Conservation (phyloP, 2,888 invertebrate genomes). For the Lottia scabra region DNA sequence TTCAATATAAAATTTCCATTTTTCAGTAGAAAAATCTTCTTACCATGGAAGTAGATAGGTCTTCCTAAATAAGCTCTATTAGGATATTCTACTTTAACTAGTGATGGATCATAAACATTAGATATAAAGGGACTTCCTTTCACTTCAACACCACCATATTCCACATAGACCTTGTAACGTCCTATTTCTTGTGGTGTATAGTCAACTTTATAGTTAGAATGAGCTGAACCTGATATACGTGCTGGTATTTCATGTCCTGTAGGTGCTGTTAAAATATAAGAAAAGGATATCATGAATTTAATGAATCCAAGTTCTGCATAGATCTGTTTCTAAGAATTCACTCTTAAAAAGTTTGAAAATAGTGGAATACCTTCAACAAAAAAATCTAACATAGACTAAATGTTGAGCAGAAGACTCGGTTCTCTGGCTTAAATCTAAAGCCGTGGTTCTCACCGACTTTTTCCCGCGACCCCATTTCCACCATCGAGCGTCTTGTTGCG, state of each 20-base stretch:
- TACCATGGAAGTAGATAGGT: constrained; percentile 45
- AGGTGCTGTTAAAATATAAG: constrained; percentile 73
- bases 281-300: too few relatives aligned
- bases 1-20: too few relatives aligned
- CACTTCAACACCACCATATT: constrained; percentile 89
- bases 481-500: too few relatives aligned
- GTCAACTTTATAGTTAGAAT: constrained; percentile 56
- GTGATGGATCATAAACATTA: constrained; percentile 92
- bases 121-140: constrained; percentile 93
- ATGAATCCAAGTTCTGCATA: too few relatives aligned
- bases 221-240: constrained; percentile 75
- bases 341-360: too few relatives aligned
- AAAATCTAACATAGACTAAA: too few relatives aligned
- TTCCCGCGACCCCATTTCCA: too few relatives aligned
- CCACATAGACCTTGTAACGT: constrained; percentile 89
- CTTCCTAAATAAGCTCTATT: constrained; percentile 57
- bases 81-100: constrained; percentile 77
- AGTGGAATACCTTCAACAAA: too few relatives aligned
- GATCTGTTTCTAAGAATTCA: too few relatives aligned
- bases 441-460: too few relatives aligned
- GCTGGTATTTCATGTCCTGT: constrained; percentile 84
- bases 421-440: too few relatives aligned
- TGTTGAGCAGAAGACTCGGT: too few relatives aligned
- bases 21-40: constrained; percentile 8
- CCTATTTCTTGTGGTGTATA: constrained; percentile 89